These are phyloP conservation scores for Naso thynnoides DNA, from an alignment of 2,797 vertebrate genomes.

Conservation along the genomic window DNA sequence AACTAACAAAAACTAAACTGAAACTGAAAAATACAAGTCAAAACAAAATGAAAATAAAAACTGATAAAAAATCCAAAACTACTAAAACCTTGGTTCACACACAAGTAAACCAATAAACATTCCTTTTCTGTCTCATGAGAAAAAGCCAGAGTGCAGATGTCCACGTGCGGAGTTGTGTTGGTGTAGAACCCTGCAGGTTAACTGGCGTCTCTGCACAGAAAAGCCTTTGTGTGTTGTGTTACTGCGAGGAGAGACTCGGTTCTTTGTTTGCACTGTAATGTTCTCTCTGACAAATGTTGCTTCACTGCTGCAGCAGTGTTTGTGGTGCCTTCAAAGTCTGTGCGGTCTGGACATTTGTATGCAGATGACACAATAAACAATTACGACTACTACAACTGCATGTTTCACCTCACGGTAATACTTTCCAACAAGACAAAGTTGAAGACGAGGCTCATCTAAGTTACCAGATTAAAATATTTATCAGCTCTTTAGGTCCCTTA, in stretches of 20 bases:
- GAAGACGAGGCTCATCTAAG: neutral
- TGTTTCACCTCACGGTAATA: neutral
- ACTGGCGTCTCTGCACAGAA: neutral
- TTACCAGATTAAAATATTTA: neutral
- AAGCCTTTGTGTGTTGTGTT: neutral
- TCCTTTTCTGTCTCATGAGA: neutral
- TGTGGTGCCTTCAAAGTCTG: neutral
- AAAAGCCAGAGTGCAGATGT: neutral
- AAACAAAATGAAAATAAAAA: too few species aligned
- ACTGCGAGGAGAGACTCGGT: neutral
- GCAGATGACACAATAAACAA: neutral
- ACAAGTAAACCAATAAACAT: neutral
- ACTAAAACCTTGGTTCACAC: too few species aligned
- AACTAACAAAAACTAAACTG: too few species aligned
- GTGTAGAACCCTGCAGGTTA: neutral
- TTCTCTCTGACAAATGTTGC: neutral
- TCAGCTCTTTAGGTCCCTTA: neutral
- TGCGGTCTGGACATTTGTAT: neutral
- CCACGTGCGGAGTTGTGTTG: neutral
- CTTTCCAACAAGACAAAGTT: neutral
- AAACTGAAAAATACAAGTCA: too few species aligned
- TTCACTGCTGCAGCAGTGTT: neutral
- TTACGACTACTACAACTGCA: too few species aligned
- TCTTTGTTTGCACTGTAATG: slow-evolving; percentile 1
- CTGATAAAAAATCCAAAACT: too few species aligned